These are phyloP conservation scores for Zoanthus solanderi DNA, from an alignment of 92 coral and sea anemone genomes.

Conservation along the genomic window DNA sequence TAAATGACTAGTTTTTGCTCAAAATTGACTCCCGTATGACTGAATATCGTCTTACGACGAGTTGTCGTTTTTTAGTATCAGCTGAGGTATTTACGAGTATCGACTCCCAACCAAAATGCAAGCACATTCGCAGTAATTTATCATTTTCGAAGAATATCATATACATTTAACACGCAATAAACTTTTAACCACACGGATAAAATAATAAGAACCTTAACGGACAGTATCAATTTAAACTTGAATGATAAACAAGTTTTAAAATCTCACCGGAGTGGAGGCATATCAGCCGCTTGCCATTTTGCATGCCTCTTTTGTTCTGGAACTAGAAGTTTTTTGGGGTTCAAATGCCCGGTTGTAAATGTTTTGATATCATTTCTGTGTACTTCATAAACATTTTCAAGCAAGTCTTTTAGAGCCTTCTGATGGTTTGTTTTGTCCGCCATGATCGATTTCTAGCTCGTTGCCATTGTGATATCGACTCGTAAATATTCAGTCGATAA, in stretches of 20 bases:
- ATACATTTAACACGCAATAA: too few relatives aligned
- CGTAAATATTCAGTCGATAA: conserved; percentile 11
- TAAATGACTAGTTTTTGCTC: too few relatives aligned
- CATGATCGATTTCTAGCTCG: conserved; percentile 52
- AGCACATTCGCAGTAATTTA: too few relatives aligned
- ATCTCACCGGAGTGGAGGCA: conserved; percentile 79
- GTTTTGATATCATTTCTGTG: conserved; percentile 96
- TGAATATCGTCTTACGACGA: too few relatives aligned
- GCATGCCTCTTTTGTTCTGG: conserved; percentile 71
- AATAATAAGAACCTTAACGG: neutral
- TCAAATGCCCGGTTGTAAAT: conserved; percentile 93
- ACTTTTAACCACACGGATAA: neutral
- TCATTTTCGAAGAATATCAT: too few relatives aligned
- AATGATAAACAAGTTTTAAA: neutral
- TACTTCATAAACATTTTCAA: conserved; percentile 88
- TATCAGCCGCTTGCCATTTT: conserved; percentile 82
- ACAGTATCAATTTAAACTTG: neutral
- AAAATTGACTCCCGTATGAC: too few relatives aligned
- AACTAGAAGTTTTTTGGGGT: conserved; percentile 81
- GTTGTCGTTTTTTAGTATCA: too few relatives aligned
- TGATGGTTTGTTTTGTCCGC: conserved; percentile 74
- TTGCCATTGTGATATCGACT: conserved; percentile 44
- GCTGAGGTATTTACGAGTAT: too few relatives aligned
- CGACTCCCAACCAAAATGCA: too few relatives aligned
- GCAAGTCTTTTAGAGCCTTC: conserved; percentile 71